Conservation (phyloP, 1,140 invertebrate genomes). For the Notospermus geniculatus region DNA sequence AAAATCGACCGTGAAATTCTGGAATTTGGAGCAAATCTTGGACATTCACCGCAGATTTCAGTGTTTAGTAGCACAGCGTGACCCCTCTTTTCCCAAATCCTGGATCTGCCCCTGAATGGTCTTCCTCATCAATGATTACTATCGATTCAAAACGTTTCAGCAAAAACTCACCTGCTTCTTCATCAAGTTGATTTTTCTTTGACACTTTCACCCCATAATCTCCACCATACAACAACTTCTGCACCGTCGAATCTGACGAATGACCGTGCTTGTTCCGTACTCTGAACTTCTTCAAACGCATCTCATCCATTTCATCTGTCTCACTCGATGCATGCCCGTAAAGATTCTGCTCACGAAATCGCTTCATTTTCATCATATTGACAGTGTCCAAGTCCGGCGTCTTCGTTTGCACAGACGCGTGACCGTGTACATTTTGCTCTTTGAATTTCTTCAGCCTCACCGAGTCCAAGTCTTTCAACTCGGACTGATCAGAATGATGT, state of each 20-base stretch:
- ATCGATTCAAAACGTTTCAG: background rate
- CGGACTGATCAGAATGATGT: conserved; percentile 39
- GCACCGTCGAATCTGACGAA: conserved; percentile 49
- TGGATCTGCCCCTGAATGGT: background rate
- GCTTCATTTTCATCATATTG: background rate
- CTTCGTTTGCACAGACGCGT: conserved; percentile 14
- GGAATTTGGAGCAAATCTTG: background rate
- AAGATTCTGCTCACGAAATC: background rate
- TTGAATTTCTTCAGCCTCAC: conserved; percentile 36
- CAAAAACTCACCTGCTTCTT: background rate
- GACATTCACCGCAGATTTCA: no score
- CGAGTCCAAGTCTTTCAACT: conserved; percentile 34
- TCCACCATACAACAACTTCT: conserved; percentile 45
- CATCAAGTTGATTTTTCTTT: background rate
- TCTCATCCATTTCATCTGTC: conserved; percentile 18
- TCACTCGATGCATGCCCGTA: conserved; percentile 4
- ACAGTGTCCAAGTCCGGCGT: no score
- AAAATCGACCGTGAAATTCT: no score
- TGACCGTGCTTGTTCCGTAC: conserved; percentile 42
- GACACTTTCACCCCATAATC: conserved; percentile 7
- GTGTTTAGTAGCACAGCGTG: no score
- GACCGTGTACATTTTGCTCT: conserved; percentile 39
- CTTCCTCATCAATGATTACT: background rate
- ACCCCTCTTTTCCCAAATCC: no score
- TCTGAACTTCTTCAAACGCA: conserved; percentile 36